Evolutionary conservation across 92 coral and sea anemone genomes (phyloP), one percentile per base, ranked within the genome.

Genomic region (Zoanthus solanderi): DNA sequence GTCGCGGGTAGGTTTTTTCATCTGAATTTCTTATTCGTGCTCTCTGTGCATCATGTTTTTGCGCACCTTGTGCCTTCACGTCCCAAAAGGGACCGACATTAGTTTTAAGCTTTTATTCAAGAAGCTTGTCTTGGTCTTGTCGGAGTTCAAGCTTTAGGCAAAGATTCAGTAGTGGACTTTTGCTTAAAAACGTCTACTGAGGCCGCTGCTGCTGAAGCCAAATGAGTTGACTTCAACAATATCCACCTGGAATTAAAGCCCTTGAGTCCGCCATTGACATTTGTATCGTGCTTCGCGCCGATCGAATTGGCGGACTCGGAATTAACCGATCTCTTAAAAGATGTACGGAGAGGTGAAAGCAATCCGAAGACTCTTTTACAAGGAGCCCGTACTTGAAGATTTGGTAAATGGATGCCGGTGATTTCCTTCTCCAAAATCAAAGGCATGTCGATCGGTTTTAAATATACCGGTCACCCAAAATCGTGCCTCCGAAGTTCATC

Each of bases 371-470:
- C 66, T 58, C 9, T 58, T 5, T 11, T 15, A 58, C 15, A 58
- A 58, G 11, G 66, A 58, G 15, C 52, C 52, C 52, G 66, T 6
- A 6, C 18, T 58, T 12, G 23, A 16, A 29, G 23, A 67, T 28
- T 28, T 67, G 3, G 73, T 10, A 11, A 67, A 67, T 67, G 73
- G 73, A 11, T 60, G 68, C 68, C 68, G 68, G n/a, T n/a, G 68
- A 15, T 13, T 60, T 60, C 17, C 5, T 60, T 60, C 66, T 58
- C 66, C 66, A 58, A 17, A 58, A 3, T 58, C 11, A 72, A 28
- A 2, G 77, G 9, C 77, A 32, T 75, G 79, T 75, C 79, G 16
- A 75, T 75, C 52, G 79, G 79, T 7, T 75, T 75, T 37, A 75
- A 75, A 37, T 76, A 76, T 31, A 76, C 82, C 53, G 82, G 82